phyloP scores from a whole-genome alignment of 2,888 invertebrate genomes.

The Cyclophora punctaria region DNA sequence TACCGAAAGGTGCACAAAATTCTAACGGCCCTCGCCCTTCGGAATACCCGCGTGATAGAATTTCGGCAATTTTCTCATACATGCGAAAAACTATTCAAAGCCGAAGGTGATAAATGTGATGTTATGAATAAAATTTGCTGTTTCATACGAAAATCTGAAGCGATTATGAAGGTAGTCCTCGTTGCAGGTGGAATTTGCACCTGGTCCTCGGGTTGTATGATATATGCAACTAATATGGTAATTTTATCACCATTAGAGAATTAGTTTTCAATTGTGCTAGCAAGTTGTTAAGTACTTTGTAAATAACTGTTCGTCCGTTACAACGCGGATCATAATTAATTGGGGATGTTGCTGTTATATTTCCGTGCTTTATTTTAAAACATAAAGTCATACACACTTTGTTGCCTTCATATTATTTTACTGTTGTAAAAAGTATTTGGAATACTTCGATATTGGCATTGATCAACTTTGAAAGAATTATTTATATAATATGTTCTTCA shows the following conservation, averaged over 20 bases:
- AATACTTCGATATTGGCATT: no score
- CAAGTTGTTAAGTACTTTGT: no score
- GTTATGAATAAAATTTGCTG: constrained; percentile 68
- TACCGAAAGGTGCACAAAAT: constrained; percentile 66
- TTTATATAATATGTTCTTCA: no score
- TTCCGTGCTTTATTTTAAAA: no score
- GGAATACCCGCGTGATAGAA: constrained; percentile 55
- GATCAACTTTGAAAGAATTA: no score
- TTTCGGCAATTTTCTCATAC: constrained; percentile 63
- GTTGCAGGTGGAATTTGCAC: constrained; percentile 44
- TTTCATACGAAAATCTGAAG: constrained; percentile 54
- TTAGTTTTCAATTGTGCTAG: constrained; percentile 9
- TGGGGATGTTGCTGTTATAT: no score
- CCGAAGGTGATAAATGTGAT: constrained; percentile 64
- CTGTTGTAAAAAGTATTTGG: no score
- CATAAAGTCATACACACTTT: no score
- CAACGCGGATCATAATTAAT: no score
- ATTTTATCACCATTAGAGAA: constrained; percentile 18
- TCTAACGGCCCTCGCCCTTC: constrained; percentile 55
- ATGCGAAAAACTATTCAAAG: constrained; percentile 63
- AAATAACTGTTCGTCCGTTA: no score
- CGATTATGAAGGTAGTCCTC: constrained; percentile 57
- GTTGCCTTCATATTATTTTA: no score
- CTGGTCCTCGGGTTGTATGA: constrained; percentile 23
- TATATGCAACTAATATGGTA: constrained; percentile 7